A percentile compares a stretch with the other conserved stretches of the same genome.
These are phyloP conservation scores for Ichneumoninae sp. DNA, from an alignment of 2,888 invertebrate genomes.

Conservation along the genomic window DNA sequence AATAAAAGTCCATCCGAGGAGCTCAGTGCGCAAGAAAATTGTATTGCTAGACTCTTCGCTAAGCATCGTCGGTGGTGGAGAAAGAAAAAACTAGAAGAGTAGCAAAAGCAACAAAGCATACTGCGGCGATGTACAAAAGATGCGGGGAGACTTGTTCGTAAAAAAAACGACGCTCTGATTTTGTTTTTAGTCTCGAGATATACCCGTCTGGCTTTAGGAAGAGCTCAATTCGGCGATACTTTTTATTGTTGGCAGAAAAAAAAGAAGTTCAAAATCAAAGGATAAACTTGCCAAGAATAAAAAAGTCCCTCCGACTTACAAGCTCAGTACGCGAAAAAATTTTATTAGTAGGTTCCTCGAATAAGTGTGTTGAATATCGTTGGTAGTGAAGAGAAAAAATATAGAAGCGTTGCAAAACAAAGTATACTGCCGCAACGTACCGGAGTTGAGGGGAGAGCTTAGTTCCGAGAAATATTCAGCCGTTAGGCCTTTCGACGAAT, in stretches of 20 bases:
- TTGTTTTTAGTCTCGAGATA: no score
- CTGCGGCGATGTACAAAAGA: background rate
- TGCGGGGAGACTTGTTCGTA: background rate
- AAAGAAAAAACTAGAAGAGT: background rate
- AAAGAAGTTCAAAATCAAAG: background rate
- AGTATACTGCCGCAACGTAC: background rate
- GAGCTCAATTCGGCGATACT: no score
- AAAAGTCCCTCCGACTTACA: background rate
- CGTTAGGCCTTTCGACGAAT: background rate
- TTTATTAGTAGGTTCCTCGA: no score
- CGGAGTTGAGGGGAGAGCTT: background rate
- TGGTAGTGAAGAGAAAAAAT: background rate
- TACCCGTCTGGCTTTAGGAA: no score
- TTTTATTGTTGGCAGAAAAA: background rate
- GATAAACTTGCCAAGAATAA: background rate
- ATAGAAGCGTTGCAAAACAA: background rate
- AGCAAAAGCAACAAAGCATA: no score
- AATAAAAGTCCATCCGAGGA: background rate
- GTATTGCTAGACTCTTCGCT: no score
- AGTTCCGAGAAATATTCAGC: background rate
- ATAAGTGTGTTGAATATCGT: no score
- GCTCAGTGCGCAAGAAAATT: background rate
- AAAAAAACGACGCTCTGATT: no score
- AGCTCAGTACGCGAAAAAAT: background rate
- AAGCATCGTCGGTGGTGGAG: background rate